Percentiles rank a stretch among this genome's conserved stretches.
These are phyloP conservation scores for Crax fasciolata DNA, from an alignment of 2,797 vertebrate genomes.

Conservation along the genomic window DNA sequence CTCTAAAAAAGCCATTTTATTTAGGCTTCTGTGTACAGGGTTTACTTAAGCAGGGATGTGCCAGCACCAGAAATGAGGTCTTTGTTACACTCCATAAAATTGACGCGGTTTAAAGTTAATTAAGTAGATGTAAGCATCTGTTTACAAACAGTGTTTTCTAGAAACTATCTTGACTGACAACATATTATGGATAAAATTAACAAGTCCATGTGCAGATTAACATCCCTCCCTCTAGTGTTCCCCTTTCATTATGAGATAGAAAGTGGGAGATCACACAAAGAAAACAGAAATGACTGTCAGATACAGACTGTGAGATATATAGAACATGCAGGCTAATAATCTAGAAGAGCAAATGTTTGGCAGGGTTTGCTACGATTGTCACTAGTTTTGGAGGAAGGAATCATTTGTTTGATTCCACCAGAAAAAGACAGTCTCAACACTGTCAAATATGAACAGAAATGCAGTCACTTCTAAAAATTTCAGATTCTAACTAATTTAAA, in stretches of 20 bases:
- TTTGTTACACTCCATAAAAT: not conserved
- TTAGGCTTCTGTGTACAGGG: not conserved
- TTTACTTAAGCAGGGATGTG: not conserved
- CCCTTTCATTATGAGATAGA: not conserved
- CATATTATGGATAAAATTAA: constrained; percentile 11
- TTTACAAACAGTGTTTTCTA: not conserved
- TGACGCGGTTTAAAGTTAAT: not conserved
- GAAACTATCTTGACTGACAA: not conserved
- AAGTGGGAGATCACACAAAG: constrained; percentile 28
- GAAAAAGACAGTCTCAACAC: constrained; percentile 5
- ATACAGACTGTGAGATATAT: not conserved
- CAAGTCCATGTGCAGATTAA: not conserved
- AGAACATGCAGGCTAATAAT: not conserved
- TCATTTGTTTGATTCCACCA: constrained; percentile 39
- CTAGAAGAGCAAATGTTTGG: not conserved
- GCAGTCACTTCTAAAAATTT: constrained; percentile 57
- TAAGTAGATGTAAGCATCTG: not conserved
- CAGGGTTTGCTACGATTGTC: constrained; percentile 4
- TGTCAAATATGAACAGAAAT: constrained; percentile 51
- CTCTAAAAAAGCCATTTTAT: not conserved
- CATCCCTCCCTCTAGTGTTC: not conserved
- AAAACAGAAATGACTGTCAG: constrained; percentile 46
- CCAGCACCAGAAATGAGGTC: not conserved
- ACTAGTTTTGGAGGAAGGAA: constrained; percentile 31
- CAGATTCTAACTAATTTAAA: constrained; percentile 55